phyloP scores from a whole-genome alignment of 2,797 vertebrate genomes.

The Eidolon dupreanum region DNA sequence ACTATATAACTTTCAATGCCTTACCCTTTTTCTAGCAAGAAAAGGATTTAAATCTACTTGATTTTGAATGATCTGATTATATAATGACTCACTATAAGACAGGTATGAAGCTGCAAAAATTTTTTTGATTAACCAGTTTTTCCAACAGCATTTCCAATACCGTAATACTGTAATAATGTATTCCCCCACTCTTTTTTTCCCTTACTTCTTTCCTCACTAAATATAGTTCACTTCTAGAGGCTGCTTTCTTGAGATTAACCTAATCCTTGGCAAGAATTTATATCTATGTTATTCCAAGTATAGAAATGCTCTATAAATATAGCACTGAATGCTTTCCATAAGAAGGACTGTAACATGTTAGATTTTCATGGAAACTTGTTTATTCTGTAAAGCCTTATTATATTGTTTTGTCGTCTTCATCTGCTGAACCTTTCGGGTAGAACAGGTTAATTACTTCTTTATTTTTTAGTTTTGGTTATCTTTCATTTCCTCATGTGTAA shows the following conservation, averaged over 20 bases:
- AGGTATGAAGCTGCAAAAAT: background rate
- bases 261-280: background rate
- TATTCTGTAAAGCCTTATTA: background rate
- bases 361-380: constrained; percentile 4
- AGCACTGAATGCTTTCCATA: background rate
- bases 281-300: constrained; percentile 3
- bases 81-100: background rate
- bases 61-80: background rate
- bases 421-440: background rate
- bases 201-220: background rate
- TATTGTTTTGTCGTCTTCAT: background rate
- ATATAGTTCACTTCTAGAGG: background rate
- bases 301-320: constrained; percentile 9
- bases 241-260: constrained; percentile 5
- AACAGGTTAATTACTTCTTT: background rate
- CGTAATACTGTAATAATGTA: background rate
- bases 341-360: background rate
- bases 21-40: background rate
- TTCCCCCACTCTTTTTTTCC: background rate
- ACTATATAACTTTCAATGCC: background rate
- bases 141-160: background rate
- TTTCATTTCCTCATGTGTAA: background rate
- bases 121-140: background rate
- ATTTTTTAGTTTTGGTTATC: background rate
- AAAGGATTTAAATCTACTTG: background rate